Conservation (phyloP, 2,113 vertebrate genomes). For the Bubo blakistoni region DNA sequence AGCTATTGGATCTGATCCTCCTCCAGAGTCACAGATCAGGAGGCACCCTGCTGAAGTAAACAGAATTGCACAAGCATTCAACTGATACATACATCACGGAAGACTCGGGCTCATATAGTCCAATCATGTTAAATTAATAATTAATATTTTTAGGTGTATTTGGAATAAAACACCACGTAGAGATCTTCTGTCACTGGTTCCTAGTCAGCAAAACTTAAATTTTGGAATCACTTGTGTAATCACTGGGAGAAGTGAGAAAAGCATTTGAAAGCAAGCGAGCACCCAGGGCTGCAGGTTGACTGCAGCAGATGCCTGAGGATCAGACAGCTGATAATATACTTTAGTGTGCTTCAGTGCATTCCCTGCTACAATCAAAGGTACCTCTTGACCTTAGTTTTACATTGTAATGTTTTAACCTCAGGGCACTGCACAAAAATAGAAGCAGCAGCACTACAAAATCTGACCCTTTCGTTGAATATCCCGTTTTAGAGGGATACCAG, state of each 20-base stretch:
- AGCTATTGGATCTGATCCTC: background rate
- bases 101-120: accelerated
- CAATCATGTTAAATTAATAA: background rate
- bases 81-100: accelerated
- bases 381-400: background rate
- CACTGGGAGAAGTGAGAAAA: background rate
- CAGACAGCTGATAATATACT: background rate
- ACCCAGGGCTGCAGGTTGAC: background rate
- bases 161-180: background rate
- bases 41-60: background rate
- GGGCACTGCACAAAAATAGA: background rate
- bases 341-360: background rate
- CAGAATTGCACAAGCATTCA: background rate
- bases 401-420: background rate
- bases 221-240: background rate
- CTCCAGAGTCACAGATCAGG: background rate
- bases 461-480: background rate
- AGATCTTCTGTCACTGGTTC: background rate
- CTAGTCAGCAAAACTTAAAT: background rate
- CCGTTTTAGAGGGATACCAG: background rate
- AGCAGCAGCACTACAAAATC: background rate
- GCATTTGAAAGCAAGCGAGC: background rate
- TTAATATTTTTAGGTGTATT: background rate
- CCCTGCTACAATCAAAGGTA: background rate
- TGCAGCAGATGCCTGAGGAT: background rate